Evolutionary conservation across 2,797 vertebrate genomes (phyloP), one percentile per base, ranked within the genome.

Genomic region (Chaetodon trifasciatus): DNA sequence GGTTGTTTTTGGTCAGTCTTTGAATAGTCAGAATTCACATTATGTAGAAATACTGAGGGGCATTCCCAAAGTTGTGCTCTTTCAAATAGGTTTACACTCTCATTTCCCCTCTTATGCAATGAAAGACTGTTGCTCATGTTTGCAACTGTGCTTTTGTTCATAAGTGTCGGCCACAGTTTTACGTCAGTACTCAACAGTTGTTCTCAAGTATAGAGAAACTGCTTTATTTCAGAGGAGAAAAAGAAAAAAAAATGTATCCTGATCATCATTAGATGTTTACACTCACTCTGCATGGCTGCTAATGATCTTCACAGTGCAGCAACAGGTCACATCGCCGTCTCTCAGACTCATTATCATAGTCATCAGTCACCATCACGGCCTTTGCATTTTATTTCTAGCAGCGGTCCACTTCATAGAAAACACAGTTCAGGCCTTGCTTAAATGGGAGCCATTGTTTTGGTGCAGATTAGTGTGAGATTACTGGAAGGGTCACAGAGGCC

Each of bases 41-140:
- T 50, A 71, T 77, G 57, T 35, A 44, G 55, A 69, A n/a, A 53
- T 3, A 53, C 32, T 44, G 49, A 58, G 67, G 84, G 88, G 58
- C 70, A 88, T 90, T 93, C 82, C 90, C 85, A 55, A 32, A 68
- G 65, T 84, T 89, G 83, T 82, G 89, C 47, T 52, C 50, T 67
- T 46, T 81, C 50, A 87, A 89, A 83, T 50, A 58, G 0, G 23
- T 63, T 70, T 44, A 71, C 71, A 69, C 49, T 86, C 61, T 88
- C 60, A 74, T 88, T 92, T 91, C 78, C 85, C 21, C 73, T 70
- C 19, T 91, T 79, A 49, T 71, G 76, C 82, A 92, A 91, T 64
- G 69, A 58, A 37, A 81, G 49, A 39, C 60, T 70, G 56, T 66
- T 84, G 62, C 66, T 85, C 50, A 47, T 73, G 32, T 66, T 74